Base-by-base conservation (phyloP, 2,113 vertebrate genomes). In the Indicator maculatus region DNA sequence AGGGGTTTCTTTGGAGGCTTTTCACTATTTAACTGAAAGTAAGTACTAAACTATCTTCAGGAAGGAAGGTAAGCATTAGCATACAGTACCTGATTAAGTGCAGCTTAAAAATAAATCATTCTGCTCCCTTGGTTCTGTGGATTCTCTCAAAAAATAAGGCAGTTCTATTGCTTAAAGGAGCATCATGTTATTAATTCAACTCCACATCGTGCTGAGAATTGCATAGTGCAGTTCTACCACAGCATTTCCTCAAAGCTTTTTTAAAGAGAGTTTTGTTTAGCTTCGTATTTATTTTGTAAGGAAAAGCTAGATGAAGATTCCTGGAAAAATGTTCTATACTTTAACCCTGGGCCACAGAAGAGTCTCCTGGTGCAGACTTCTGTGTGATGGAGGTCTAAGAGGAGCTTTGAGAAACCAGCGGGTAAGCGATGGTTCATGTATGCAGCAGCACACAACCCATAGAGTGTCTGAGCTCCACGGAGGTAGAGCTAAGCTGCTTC, bases 391-490 rank as follows among this genome's bases (percentile, higher is more conserved):
- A 91, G 23, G 36, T 75, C 76, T 30, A 67, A 83, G 31, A 58
- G 41, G 21, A 91, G 27, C 38, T 66, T 45, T 58, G 63, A 65
- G 47, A 75, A 79, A 59, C 11, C 60, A 10, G 12, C 38, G 28
- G 30, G 67, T 44, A 56, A 85, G 20, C 0, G 7, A 86, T 65
- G 61, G 60, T 74, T 88, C 56, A 67, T 38, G 83, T 60, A 66
- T 0, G 0, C 41, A 86, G 75, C 52, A 81, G 38, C 67, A 64
- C 1, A 0, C 23, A 44, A 76, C 36, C 23, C 63, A 24, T 7
- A 9, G 74, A 82, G 18, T 0, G 0, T 36, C 44, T 66, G 74
- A 83, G 66, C 39, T 74, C 15, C n/a, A 9, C 53, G 60, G 83
- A 69, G 82, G 38, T 59, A 61, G 59, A 11, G 1, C 86, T 84